Base-by-base conservation (phyloP, 2,888 invertebrate genomes). In the Eupithecia pulchellata region DNA sequence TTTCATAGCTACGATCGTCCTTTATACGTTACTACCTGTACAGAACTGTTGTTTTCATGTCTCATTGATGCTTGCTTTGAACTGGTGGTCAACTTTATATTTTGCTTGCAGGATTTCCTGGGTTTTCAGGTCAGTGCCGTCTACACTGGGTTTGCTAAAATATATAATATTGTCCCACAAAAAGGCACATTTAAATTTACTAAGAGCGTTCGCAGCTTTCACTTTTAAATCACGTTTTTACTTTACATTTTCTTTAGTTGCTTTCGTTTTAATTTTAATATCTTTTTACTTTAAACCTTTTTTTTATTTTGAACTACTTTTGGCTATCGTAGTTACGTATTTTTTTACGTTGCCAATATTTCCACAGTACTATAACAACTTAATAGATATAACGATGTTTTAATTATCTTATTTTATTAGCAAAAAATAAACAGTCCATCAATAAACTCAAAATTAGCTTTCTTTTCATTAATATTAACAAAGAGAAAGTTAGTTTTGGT, bases 81-180 rank as follows among this genome's bases (percentile, higher is more conserved):
- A 84, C 82, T 81, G 86, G 82, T 84, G 86, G 84, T 87, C 84
- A 89, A 75, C 83, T 80, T 78, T 83, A 83, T 78, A 82, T 91
- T 92, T 89, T 91, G 87, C 88, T 94, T 94, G 77, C 94, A 94
- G 94, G 94, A 86, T 94, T 94, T 82, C 94, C 94, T 83, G 94
- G 94, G 84, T 94, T 94, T 90, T 94, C 94, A 93, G 94, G 94
- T 94, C 85, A 94, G 94, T 94, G 83, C 77, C 74, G 9, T 64
- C 47, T 65, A 60, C 63, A 67, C 63, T 68, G 68, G 68, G 71
- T 71, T 68, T 62, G 61, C 67, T 47, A 32, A 61, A 68, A 42
- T 55, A 29, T 60, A 25, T 29, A n/a, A 8, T 29, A 39, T 66
- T 61, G 20, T 52, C 8, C 47, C 65, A 66, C 52, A 61, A 61